Evolutionary conservation across 2,888 invertebrate species (phyloP).

Genomic region (Resseliella maxima): DNA sequence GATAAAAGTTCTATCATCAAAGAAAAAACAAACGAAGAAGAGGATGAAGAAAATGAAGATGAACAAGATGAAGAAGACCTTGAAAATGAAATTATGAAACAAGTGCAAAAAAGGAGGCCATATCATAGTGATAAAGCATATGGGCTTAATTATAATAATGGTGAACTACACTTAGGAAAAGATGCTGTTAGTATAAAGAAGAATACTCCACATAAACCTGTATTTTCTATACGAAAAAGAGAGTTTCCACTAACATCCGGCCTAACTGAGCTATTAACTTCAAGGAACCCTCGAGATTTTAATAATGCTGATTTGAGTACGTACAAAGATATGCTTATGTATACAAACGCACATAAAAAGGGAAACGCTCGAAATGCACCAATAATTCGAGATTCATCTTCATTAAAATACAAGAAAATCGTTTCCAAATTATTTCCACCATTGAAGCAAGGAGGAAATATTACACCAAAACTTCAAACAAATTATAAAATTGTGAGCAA

Average conservation of each 20-base stretch:
- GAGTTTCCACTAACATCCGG: not conserved
- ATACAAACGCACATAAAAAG: not conserved
- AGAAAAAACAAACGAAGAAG: not conserved
- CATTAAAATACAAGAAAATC: not conserved
- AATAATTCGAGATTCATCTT: not conserved
- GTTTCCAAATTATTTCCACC: not conserved
- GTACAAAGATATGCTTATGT: not conserved
- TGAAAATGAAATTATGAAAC: not conserved
- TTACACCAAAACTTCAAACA: not conserved
- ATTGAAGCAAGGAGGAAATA: not conserved
- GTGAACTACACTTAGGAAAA: not conserved
- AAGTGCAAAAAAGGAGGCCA: not conserved
- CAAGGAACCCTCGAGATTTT: not conserved
- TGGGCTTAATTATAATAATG: not conserved
- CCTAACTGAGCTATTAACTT: not conserved
- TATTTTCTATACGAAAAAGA: not conserved
- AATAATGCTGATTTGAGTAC: not conserved
- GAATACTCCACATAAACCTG: not conserved
- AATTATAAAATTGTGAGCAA: not conserved
- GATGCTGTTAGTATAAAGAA: not conserved
- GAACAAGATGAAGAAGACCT: not conserved
- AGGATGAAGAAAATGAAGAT: not conserved
- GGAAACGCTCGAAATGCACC: too few species aligned
- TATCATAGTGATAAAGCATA: not conserved
- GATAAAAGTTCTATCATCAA: too few species aligned